Percentiles rank a stretch among this genome's conserved stretches.
phyloP scores from a whole-genome alignment of 2,888 invertebrate genomes.

The Adineta ricciae region DNA sequence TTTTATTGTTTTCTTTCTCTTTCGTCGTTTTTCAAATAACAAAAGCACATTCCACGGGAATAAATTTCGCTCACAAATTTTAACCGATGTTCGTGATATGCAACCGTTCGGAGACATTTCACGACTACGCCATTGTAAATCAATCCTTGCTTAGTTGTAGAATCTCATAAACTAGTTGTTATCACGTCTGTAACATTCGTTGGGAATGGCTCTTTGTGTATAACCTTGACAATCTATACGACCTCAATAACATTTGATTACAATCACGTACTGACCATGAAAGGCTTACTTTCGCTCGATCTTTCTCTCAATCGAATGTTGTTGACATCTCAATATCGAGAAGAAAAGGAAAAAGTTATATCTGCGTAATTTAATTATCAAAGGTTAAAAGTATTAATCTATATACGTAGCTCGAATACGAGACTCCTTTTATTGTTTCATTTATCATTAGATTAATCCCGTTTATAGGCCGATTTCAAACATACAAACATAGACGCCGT shows the following conservation, averaged over 20 bases:
- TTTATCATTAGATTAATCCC: neutral
- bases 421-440: neutral
- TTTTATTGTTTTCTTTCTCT: too few species aligned
- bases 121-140: neutral
- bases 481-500: neutral
- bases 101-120: too few species aligned
- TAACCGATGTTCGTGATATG: too few species aligned
- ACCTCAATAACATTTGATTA: neutral
- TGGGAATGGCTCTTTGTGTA: neutral
- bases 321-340: neutral
- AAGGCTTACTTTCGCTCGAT: neutral
- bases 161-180: neutral
- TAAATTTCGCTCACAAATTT: too few species aligned
- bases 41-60: too few species aligned
- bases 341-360: neutral
- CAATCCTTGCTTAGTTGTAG: neutral
- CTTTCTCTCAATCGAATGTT: neutral
- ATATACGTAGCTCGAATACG: neutral
- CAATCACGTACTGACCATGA: neutral
- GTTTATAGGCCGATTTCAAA: neutral
- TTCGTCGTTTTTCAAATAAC: too few species aligned
- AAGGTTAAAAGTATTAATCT: neutral
- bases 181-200: neutral
- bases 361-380: neutral
- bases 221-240: neutral